Evolutionary conservation across 2,797 vertebrate genomes (phyloP), one percentile per base, ranked within the genome.

Genomic region (Molossus alvarezi): DNA sequence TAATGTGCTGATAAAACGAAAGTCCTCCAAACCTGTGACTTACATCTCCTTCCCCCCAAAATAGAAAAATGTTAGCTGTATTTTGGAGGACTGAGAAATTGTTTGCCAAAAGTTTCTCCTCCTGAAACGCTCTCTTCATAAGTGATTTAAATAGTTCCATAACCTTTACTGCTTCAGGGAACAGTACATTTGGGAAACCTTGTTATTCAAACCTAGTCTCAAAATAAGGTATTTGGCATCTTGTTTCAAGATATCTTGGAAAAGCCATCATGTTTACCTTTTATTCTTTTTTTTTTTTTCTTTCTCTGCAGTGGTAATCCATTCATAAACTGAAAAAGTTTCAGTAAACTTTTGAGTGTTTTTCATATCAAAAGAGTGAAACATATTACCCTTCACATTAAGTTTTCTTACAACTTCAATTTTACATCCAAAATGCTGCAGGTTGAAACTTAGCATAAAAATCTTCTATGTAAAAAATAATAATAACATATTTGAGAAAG

Each of bases 391-490:
- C 80, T 13, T 73, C 72, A 79, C 48, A 55, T 96, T 95, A 87
- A 93, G 41, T 18, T 64, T 48, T 81, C 71, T 95, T 6, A 1
- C 60, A 87, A 94, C 77, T 97, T 91, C 3, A 86, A 53, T 88
- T 95, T 97, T 97, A 95, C 48, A 88, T 92, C 91, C 94, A 95
- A 89, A 27, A 13, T 92, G 58, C 58, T 93, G 91, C 79, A 87
- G 72, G 76, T 81, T 96, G 76, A 97, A 96, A 97, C 20, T 62
- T 75, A 95, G 88, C 11, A 6, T 6, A 76, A 89, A 76, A 80
- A 72, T n/a, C 9, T 57, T 58, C 69, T 86, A 55, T 55, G 80
- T 33, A 33, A 90, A 62, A 86, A 83, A 85, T 5, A 45, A 55
- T 33, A 41, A 71, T 4, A 53, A 62, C 6, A 48, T 69, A 79